Evolutionary conservation across 2,888 invertebrate species (phyloP).

Genomic region (Cryptocheilus praepositus): DNA sequence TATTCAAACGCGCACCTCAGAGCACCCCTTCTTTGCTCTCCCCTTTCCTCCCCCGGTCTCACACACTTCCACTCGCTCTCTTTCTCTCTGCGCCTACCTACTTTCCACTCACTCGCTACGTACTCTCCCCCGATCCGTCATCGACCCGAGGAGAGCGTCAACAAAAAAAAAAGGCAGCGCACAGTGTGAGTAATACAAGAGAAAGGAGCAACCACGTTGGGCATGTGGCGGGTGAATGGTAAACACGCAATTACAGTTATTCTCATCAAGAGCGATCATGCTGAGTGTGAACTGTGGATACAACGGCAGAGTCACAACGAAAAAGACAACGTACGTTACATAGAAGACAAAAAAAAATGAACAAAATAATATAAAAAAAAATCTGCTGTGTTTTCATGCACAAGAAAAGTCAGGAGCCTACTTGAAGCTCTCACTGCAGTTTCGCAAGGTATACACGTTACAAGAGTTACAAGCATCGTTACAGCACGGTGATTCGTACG

Average conservation of each 20-base stretch:
- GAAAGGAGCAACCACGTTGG: conserved; percentile 36
- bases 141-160: conserved; percentile 34
- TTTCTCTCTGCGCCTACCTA: conserved; percentile 22
- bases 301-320: conserved; percentile 22
- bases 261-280: conserved; percentile 44
- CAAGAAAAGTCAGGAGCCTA: conserved; percentile 28
- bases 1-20: no score
- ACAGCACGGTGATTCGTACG: conserved; percentile 23
- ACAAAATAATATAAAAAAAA: conserved; percentile 24
- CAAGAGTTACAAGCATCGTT: conserved; percentile 39
- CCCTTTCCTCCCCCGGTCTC: no score
- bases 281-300: conserved; percentile 45
- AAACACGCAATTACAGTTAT: conserved; percentile 40
- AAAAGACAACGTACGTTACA: background rate
- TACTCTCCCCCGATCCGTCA: conserved; percentile 26
- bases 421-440: background rate
- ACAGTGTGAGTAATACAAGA: conserved; percentile 43
- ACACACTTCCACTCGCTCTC: background rate
- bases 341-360: conserved; percentile 1
- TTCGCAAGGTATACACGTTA: conserved; percentile 14
- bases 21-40: no score
- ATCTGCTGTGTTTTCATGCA: conserved; percentile 8
- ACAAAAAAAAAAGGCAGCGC: conserved; percentile 34
- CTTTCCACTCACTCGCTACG: conserved; percentile 36
- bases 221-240: conserved; percentile 17